Conservation (phyloP, 2,113 vertebrate genomes). For the Hirundichthys speculiger region DNA sequence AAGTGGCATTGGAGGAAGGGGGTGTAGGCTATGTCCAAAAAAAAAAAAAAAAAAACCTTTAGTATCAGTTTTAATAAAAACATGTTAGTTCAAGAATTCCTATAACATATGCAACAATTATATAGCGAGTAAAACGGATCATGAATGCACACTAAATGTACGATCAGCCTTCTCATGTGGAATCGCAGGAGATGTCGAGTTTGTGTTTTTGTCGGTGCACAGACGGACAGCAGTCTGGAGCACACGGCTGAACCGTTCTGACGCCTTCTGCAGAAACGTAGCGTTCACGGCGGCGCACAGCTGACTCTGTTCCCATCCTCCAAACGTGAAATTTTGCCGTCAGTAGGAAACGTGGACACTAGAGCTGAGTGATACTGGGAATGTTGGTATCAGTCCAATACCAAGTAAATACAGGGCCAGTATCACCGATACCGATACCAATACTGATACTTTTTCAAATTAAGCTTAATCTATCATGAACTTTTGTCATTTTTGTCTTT, state of each 20-base stretch:
- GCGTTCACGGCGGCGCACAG: slow-evolving; percentile 35
- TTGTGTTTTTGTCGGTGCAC: no score
- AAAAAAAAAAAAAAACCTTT: neutral
- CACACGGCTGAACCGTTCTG: neutral
- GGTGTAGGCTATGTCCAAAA: neutral
- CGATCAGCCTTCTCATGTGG: neutral
- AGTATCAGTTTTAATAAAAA: neutral
- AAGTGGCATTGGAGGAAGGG: neutral
- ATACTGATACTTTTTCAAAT: no score
- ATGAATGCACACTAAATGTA: neutral
- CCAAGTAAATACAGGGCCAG: no score
- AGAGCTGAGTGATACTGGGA: no score
- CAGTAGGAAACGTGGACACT: neutral
- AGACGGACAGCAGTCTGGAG: no score
- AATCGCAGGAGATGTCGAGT: no score
- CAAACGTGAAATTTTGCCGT: neutral
- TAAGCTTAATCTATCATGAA: no score
- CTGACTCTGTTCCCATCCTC: slow-evolving; percentile 16
- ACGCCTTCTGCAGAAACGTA: slow-evolving; percentile 11
- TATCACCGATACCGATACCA: no score
- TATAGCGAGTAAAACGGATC: neutral
- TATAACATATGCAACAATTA: neutral
- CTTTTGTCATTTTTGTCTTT: no score
- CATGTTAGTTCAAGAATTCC: neutral
- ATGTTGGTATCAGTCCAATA: no score